Conservation (phyloP, 92 coral and sea anemone genomes). For the Parazoanthus atlanticus region DNA sequence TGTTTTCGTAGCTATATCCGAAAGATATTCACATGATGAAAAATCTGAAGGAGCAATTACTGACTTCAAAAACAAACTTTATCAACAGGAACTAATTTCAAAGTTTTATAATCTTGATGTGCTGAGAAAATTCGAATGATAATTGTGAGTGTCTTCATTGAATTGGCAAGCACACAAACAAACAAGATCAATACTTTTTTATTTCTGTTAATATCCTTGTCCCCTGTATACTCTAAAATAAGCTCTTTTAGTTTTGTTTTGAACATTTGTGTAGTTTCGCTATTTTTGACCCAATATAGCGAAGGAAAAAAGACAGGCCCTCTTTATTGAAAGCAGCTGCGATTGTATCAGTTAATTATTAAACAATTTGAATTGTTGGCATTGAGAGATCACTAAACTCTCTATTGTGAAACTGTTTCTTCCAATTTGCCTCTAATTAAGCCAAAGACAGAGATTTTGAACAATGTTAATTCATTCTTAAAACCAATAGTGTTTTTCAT, state of each 20-base stretch:
- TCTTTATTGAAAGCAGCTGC: constrained; percentile 32
- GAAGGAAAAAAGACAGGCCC: not conserved
- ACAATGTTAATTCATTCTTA: not conserved
- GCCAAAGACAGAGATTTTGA: not conserved
- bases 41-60: not conserved
- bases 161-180: not conserved
- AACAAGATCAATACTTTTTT: not conserved
- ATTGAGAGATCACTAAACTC: not conserved
- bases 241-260: not conserved
- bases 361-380: not conserved
- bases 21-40: not conserved
- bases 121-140: not conserved
- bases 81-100: not conserved
- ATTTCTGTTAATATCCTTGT: not conserved
- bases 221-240: not conserved
- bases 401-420: not conserved
- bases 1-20: not conserved
- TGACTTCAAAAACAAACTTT: not conserved
- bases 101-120: too few species aligned
- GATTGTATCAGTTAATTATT: constrained; percentile 7
- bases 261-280: not conserved
- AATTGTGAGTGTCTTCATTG: not conserved
- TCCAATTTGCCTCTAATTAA: not conserved
- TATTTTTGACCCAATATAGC: not conserved
- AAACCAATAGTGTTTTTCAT: not conserved